Evolutionary conservation across 2,113 vertebrate genomes (phyloP).

Genomic region (Cathartes aura): DNA sequence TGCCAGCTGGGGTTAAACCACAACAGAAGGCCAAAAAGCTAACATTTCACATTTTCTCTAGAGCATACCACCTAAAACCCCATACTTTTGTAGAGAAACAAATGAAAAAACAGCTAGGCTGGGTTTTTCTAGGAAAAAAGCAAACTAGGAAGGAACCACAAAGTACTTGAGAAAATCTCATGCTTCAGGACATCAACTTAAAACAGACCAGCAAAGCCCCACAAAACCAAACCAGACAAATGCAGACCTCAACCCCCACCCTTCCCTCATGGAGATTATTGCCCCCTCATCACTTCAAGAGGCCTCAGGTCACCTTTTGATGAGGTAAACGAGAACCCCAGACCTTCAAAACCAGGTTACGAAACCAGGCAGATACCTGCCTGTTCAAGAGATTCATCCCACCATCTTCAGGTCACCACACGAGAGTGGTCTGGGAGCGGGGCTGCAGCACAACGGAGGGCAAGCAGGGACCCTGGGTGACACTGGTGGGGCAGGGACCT

Average conservation of each 20-base stretch:
- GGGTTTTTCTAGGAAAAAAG: background rate
- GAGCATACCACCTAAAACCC: background rate
- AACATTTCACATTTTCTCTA: background rate
- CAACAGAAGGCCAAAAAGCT: background rate
- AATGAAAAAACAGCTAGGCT: background rate
- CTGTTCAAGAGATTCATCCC: accelerated
- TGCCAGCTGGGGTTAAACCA: too few relatives aligned
- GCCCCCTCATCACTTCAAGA: too few relatives aligned
- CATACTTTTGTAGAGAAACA: background rate
- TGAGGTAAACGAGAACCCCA: accelerated
- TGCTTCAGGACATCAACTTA: background rate
- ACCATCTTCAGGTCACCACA: accelerated
- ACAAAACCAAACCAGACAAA: background rate
- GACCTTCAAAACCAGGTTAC: background rate
- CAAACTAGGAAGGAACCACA: accelerated
- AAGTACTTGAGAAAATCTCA: background rate
- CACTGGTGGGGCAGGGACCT: accelerated
- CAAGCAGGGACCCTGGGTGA: accelerated
- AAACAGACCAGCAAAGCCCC: background rate
- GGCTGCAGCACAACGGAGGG: accelerated
- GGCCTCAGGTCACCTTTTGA: background rate
- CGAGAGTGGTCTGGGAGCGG: accelerated
- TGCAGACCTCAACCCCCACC: accelerated
- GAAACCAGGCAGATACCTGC: accelerated
- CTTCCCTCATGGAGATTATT: accelerated